Evolutionary conservation across 35 echinoderm and acorn worm genomes (phyloP), one percentile per base, ranked within the genome.

Genomic region (Lytechinus pictus): DNA sequence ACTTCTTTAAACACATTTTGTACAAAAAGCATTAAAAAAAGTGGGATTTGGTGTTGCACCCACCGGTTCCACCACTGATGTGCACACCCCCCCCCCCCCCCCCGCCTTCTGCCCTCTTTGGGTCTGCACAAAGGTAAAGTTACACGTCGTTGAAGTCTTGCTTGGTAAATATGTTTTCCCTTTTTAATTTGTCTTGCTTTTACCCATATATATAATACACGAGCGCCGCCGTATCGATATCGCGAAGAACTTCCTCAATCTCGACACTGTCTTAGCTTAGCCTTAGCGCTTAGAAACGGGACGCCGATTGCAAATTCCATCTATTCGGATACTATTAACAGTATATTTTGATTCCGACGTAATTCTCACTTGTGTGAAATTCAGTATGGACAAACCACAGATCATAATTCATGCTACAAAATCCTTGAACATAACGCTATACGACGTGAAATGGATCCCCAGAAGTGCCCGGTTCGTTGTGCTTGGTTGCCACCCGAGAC

Each of bases 391-490:
- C 44, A 99, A 99, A 72, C 98, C 98, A 24, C 96, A 97, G 56
- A 98, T 99, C 55, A 96, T 99, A 53, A 91, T 97, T 61, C 96
- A 98, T 87, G 89, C 94, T 8, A 95, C 97, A 92, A 99, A 98
- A 86, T 97, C 96, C 16, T 66, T 99, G 86, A 97, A 98, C 94
- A 95, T 96, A 54, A 99, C 98, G 1, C 86, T 99, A 27, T 99
- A 95, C 66, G 98, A 99, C 66, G 89, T 93, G 28, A 96, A 95
- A 96, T 99, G 98, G 98, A 95, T 99, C 52, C 98, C 98, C 89
- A 96, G 96, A 44, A 99, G 98, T 98, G 98, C 98, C 58, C 97
- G 97, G 86, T 97, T 99, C 89, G 98, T 99, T 94, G 98, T 97
- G 86, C 95, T 99, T 54, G 98, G 98, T 90, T 97, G 97, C 95